These are phyloP conservation scores for Hedya salicella DNA, from an alignment of 2,888 invertebrate species.

Conservation along the genomic window DNA sequence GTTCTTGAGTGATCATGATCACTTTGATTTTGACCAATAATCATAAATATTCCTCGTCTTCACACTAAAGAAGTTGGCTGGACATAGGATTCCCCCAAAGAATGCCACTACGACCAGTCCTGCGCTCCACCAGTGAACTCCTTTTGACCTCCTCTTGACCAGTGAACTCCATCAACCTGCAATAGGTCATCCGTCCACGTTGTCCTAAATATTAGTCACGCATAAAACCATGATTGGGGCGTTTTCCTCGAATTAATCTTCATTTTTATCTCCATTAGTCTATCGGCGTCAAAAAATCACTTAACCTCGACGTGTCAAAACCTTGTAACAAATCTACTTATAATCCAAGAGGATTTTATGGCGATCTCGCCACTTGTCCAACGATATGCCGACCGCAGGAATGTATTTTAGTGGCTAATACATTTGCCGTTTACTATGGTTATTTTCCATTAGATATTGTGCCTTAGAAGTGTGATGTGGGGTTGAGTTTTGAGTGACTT, in stretches of 20 bases:
- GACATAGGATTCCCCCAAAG: no score
- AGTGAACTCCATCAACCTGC: no score
- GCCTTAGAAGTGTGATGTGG: neutral
- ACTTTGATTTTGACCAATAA: no score
- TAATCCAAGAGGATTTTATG: conserved; percentile 41
- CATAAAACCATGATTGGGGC: conserved; percentile 3
- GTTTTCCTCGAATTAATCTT: conserved; percentile 10
- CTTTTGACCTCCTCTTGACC: no score
- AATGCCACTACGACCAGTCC: no score
- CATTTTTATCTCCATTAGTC: neutral
- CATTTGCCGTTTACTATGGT: neutral
- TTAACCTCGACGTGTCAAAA: conserved; percentile 26
- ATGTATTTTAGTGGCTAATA: conserved; percentile 51
- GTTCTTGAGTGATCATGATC: no score
- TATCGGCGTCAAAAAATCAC: conserved; percentile 24
- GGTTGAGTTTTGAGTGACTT: neutral
- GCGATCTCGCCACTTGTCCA: conserved; percentile 47
- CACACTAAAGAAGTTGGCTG: no score
- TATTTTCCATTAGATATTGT: conserved; percentile 6
- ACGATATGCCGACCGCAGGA: conserved; percentile 63
- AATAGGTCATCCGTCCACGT: no score
- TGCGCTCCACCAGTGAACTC: no score
- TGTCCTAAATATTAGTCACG: no score
- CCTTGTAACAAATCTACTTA: conserved; percentile 38
- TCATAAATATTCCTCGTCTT: no score